These are phyloP conservation scores for Drymodes brunneopygia DNA, from an alignment of 2,113 vertebrate genomes.

Conservation along the genomic window DNA sequence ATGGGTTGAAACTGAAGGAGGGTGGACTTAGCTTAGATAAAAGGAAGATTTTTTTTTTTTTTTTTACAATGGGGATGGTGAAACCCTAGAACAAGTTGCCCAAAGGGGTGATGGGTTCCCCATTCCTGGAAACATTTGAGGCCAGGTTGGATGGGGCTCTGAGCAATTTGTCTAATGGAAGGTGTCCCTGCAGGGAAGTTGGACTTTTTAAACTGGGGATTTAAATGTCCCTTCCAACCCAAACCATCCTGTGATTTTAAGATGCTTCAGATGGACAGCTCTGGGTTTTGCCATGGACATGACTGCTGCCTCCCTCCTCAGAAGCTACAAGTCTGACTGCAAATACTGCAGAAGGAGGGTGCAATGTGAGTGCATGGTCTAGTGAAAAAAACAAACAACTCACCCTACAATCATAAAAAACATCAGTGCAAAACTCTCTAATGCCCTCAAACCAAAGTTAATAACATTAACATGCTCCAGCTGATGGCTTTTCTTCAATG, in stretches of 20 bases:
- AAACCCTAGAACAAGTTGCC: background rate
- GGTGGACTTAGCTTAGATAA: background rate
- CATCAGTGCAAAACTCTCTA: background rate
- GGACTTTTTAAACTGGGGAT: background rate
- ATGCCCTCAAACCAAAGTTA: background rate
- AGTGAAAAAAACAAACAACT: background rate
- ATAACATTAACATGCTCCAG: background rate
- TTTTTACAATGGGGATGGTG: background rate
- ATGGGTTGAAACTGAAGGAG: background rate
- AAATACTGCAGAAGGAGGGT: background rate
- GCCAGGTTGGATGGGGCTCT: background rate
- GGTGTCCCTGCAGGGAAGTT: background rate
- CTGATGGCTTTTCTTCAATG: background rate
- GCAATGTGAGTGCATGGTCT: background rate
- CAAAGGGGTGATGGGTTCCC: background rate
- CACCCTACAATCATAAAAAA: background rate
- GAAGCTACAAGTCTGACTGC: background rate
- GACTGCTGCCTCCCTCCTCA: background rate
- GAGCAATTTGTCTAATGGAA: background rate
- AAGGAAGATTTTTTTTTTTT: background rate
- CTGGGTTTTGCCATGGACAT: background rate
- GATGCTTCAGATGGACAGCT: background rate
- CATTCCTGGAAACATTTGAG: background rate
- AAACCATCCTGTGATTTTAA: background rate
- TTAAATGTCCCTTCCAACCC: background rate